Percentiles rank a stretch among this genome's conserved stretches.
phyloP scores from a whole-genome alignment of 1,140 invertebrate species.

The Lepidurus packardi region DNA sequence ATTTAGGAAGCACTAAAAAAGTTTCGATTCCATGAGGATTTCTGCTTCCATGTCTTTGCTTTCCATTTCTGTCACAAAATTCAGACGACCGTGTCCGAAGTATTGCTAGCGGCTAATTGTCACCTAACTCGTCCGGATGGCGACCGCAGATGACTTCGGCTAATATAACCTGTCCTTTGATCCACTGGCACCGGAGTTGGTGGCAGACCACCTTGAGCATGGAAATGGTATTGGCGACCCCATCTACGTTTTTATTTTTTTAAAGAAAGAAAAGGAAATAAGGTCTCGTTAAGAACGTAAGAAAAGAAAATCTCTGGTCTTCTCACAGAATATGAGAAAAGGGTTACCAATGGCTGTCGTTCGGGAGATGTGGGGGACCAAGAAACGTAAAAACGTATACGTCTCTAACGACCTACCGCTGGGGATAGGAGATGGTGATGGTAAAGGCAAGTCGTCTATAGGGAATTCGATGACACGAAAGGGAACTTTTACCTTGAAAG shows the following conservation, averaged over 20 bases:
- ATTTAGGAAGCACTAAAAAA: constrained; percentile 1
- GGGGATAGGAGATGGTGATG: not conserved
- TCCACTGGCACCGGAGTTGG: constrained; percentile 48
- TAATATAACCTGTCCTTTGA: constrained; percentile 71
- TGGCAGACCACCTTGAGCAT: constrained; percentile 55
- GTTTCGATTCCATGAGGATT: not conserved
- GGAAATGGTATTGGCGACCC: constrained; percentile 49
- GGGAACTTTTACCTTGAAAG: not conserved
- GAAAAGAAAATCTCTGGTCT: not conserved
- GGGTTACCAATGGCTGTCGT: not conserved
- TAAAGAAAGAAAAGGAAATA: not conserved
- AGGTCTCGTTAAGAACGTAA: not conserved
- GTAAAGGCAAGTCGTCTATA: not conserved
- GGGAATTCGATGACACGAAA: not conserved
- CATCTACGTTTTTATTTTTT: constrained; percentile 47
- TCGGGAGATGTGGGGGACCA: not conserved
- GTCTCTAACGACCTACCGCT: not conserved
- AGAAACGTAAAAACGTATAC: not conserved
- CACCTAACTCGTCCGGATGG: constrained; percentile 77
- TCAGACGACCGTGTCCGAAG: not conserved
- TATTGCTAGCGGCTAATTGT: constrained; percentile 40
- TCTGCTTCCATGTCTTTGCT: not conserved
- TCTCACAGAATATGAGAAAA: not conserved
- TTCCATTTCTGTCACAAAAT: not conserved
- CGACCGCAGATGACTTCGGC: constrained; percentile 74